Base-by-base conservation (phyloP, 2,888 invertebrate species). In the Alviniconcha strummeri region DNA sequence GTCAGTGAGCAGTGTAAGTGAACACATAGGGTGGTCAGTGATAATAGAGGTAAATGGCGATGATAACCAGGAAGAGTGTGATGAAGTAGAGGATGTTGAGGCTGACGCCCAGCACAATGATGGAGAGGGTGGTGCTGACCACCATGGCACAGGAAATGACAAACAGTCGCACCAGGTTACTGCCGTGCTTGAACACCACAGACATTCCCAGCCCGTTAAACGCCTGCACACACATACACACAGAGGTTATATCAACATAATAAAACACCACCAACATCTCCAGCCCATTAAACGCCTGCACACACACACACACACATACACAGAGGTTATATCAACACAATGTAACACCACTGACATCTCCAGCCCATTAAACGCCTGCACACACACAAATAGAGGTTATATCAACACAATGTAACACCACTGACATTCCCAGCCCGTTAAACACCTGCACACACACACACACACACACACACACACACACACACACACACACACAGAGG, bases 151-250 rank as follows among this genome's bases (percentile, higher is more conserved):
- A 91, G 1, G 93, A 91, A 67, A 93, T 91, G 84, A 94, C 88
- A 87, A 93, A 94, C 60, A 94, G 90, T 3, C 93, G 89, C 8
- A 91, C 91, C 56, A 94, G 91, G 88, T 93, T 94, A 84, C 90
- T 93, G 72, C 91, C 91, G 81, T 93, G 91, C 86, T 94, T 94
- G 91, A 94, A 92, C 57, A 94, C 90, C 57, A 91, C 88, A 1
- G 93, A 93, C 92, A 94, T 93, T 52, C 92, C 90, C 69, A 94
- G 87, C 11, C 94, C 94, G 85, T 90, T 90, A 69, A 88, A 81
- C 7, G 91, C 92, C 93, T 93, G 90, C 8, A 89, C 89, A 83
- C 54, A 84, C 64, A 84, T 77, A 86, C 36, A 36, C 36, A 36
- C 36, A 36, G 36, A 36, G 36, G 36, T 36, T 36, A 36, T 36